These are phyloP conservation scores for Echinops telfairi DNA, from an alignment of 2,113 vertebrate species.

Conservation along the genomic window DNA sequence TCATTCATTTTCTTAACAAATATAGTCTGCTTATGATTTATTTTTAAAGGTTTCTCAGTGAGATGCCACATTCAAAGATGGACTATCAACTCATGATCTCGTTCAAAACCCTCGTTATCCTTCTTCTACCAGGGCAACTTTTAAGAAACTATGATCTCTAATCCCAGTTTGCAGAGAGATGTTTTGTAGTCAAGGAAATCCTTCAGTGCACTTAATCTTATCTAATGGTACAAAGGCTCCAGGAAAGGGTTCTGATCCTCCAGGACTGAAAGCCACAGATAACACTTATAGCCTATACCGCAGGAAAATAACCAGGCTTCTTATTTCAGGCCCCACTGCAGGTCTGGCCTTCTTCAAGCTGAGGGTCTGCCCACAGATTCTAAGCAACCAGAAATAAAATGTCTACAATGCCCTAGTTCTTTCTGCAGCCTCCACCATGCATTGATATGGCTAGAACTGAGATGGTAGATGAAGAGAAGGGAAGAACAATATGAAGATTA, in stretches of 20 bases:
- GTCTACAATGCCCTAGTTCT: too few relatives aligned
- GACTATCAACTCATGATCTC: background rate
- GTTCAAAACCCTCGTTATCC: background rate
- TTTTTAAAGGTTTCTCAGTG: background rate
- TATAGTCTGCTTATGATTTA: background rate
- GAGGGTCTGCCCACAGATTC: background rate
- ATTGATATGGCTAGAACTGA: background rate
- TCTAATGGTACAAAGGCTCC: slow-evolving; percentile 41
- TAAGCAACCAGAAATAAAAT: background rate
- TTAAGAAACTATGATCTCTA: background rate
- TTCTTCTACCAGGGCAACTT: background rate
- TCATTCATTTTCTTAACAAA: background rate
- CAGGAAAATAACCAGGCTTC: slow-evolving; percentile 52
- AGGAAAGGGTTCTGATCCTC: slow-evolving; percentile 8
- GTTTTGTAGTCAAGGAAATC: background rate
- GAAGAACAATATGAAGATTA: background rate
- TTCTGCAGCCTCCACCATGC: background rate
- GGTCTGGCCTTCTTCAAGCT: background rate
- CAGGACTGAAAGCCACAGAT: background rate
- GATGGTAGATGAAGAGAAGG: background rate
- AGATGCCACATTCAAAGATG: background rate
- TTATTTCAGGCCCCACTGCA: slow-evolving; percentile 33
- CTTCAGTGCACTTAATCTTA: slow-evolving; percentile 17
- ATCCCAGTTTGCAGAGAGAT: background rate
- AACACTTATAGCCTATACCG: background rate